phyloP scores from a whole-genome alignment of 2,113 vertebrate species.

The Lanius ludovicianus region DNA sequence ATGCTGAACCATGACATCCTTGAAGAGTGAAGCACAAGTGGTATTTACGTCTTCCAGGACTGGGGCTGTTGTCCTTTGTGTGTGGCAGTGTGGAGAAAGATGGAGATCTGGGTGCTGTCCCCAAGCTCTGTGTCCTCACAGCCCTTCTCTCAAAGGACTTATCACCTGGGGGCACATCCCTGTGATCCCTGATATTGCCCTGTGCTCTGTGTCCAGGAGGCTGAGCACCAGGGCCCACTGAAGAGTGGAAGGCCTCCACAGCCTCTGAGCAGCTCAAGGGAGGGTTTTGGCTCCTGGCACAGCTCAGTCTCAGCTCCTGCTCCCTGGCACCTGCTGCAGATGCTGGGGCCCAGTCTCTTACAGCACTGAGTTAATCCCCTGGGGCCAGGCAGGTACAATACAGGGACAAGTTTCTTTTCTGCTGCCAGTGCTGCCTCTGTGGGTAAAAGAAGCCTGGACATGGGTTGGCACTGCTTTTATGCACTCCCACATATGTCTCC shows the following conservation, averaged over 20 bases:
- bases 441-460: not conserved
- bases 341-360: not conserved
- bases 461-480: not conserved
- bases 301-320: not conserved
- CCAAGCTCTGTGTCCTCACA: not conserved
- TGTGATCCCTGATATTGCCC: not conserved
- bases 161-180: not conserved
- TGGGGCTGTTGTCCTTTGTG: not conserved
- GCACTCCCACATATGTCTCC: not conserved
- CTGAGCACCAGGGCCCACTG: not conserved
- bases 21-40: not conserved
- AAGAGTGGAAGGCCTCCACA: not conserved
- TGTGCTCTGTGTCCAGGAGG: not conserved
- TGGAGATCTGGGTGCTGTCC: not conserved
- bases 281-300: not conserved
- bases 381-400: not conserved
- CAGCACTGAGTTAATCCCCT: not conserved
- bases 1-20: not conserved
- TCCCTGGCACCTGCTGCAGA: not conserved
- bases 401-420: not conserved
- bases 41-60: not conserved
- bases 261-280: not conserved
- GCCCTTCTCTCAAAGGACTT: not conserved
- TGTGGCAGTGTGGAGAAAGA: not conserved
- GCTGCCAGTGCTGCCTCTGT: not conserved